phyloP scores from a whole-genome alignment of 2,113 vertebrate genomes.

The Thunnus thynnus region DNA sequence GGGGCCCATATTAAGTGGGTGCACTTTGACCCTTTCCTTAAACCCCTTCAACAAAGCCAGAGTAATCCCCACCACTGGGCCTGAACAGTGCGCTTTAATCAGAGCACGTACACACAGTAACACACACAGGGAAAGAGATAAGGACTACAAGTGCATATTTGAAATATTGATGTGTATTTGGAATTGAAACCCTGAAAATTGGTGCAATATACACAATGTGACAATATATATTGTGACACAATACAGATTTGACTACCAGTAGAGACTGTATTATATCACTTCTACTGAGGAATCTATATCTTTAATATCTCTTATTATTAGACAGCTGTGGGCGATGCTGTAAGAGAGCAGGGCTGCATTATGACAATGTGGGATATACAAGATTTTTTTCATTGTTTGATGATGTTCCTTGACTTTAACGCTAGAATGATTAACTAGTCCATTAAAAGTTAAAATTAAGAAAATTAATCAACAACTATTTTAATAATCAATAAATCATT shows the following conservation, averaged over 20 bases:
- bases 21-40: conserved; percentile 84
- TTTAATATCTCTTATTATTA: too few species aligned
- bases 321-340: too few species aligned
- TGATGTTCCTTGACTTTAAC: too few species aligned
- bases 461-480: too few species aligned
- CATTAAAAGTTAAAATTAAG: too few species aligned
- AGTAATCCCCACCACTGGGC: conserved; percentile 82
- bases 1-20: conserved; percentile 83
- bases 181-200: conserved; percentile 17
- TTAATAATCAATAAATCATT: too few species aligned
- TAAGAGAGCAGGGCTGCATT: too few species aligned
- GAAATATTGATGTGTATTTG: conserved; percentile 19
- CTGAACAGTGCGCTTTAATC: conserved; percentile 79
- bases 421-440: too few species aligned
- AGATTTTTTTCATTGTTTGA: too few species aligned
- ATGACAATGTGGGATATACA: too few species aligned
- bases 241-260: background rate
- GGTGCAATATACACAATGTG: background rate
- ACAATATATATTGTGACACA: background rate
- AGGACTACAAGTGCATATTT: conserved; percentile 13
- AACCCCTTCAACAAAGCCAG: conserved; percentile 81
- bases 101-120: conserved; percentile 49
- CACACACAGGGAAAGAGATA: conserved; percentile 43
- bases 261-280: too few species aligned
- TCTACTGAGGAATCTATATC: too few species aligned